These are phyloP conservation scores for Sula dactylatra DNA, from an alignment of 2,113 vertebrate genomes.

Conservation along the genomic window DNA sequence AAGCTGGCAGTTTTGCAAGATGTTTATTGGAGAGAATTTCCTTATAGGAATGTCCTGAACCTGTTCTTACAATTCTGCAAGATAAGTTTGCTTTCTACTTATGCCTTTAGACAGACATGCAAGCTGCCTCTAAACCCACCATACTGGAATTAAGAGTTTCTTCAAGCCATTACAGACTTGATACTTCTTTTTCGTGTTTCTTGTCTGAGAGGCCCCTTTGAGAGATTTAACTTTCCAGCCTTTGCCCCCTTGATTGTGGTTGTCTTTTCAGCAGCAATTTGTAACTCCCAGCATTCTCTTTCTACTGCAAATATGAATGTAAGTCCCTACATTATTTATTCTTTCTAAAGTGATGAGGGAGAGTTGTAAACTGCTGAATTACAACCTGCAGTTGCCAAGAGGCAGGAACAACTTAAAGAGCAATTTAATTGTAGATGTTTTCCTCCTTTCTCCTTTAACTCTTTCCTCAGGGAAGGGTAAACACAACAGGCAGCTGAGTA, in stretches of 20 bases:
- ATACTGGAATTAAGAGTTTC: neutral
- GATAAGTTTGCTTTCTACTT: neutral
- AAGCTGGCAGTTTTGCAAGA: neutral
- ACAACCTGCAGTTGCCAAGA: neutral
- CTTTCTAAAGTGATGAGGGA: neutral
- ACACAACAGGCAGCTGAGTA: neutral
- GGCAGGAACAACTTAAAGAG: conserved; percentile 22
- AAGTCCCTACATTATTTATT: conserved; percentile 24
- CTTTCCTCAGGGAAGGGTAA: conserved; percentile 35
- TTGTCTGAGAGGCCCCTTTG: neutral
- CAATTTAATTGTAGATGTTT: conserved; percentile 43
- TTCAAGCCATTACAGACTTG: neutral
- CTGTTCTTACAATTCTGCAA: neutral
- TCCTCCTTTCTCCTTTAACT: neutral
- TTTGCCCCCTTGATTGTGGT: neutral
- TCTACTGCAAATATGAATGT: conserved; percentile 1
- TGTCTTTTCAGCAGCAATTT: conserved; percentile 1
- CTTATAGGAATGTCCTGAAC: neutral
- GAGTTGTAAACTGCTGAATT: conserved; percentile 21
- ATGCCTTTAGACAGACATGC: neutral
- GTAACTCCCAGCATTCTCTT: neutral
- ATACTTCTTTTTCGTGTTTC: neutral
- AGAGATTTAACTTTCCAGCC: neutral
- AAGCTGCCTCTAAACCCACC: neutral
- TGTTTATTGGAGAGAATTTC: neutral